Evolutionary conservation across 1,140 invertebrate genomes (phyloP).

Genomic region (Camponotus pennsylvanicus): DNA sequence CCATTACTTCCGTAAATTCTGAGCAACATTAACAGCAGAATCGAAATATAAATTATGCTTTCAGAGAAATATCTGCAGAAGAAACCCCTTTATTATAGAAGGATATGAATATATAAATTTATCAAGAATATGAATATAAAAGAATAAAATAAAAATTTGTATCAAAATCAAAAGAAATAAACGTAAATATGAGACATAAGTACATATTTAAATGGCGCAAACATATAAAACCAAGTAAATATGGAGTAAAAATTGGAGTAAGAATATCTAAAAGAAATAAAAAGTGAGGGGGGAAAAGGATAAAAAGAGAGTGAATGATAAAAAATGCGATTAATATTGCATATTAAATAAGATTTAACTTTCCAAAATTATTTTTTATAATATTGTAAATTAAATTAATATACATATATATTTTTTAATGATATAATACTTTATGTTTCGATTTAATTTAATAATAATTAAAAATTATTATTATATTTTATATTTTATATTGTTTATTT

Average conservation of each 20-base stretch:
- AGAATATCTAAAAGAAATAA: no score
- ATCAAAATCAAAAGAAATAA: no score
- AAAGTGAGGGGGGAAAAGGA: no score
- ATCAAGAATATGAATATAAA: no score
- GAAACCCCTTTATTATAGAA: no score
- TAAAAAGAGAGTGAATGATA: background rate
- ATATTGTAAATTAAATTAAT: background rate
- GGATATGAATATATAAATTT: no score
- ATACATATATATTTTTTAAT: background rate
- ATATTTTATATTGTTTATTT: no score
- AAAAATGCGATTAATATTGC: slow-evolving; percentile 6
- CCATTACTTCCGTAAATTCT: slow-evolving; percentile 29
- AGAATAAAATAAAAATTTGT: no score
- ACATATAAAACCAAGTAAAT: no score
- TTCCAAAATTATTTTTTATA: background rate
- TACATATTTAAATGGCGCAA: no score
- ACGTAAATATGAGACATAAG: no score
- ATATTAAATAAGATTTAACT: background rate
- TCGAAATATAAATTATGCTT: slow-evolving; percentile 24
- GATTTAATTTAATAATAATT: background rate
- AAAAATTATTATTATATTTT: background rate
- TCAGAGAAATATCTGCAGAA: background rate
- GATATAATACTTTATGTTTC: background rate
- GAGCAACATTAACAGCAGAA: slow-evolving; percentile 3
- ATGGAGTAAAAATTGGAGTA: no score